These are phyloP conservation scores for Carpatolechia fugitivella DNA, from an alignment of 2,888 invertebrate species.

Conservation along the genomic window DNA sequence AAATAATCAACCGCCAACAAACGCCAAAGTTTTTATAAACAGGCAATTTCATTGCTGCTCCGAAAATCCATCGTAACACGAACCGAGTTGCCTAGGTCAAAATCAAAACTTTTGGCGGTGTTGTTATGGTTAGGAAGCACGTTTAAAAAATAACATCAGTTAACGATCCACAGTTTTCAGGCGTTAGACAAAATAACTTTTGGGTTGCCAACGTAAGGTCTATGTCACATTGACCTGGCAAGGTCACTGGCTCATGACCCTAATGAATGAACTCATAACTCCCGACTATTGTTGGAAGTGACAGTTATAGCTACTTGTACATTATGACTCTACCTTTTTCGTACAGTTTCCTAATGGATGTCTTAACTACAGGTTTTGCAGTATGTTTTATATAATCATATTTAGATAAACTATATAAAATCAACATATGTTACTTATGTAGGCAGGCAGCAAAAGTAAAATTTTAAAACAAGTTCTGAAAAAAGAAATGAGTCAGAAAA, in stretches of 20 bases:
- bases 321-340: neutral
- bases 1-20: no score
- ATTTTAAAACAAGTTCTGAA: no score
- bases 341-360: neutral
- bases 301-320: neutral
- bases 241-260: constrained; percentile 41
- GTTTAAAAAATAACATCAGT: neutral
- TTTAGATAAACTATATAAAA: no score
- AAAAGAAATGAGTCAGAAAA: no score
- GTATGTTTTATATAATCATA: no score
- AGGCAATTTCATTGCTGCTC: neutral
- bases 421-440: no score
- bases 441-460: no score
- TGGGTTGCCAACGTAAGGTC: constrained; percentile 12
- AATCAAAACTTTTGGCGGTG: neutral
- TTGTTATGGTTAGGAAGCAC: neutral
- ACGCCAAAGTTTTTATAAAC: no score
- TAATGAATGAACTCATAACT: constrained; percentile 31
- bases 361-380: no score
- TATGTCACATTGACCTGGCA: constrained; percentile 29
- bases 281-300: constrained; percentile 12
- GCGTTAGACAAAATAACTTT: constrained; percentile 35
- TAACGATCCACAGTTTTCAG: constrained; percentile 25
- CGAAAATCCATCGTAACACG: neutral
- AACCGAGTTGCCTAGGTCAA: constrained; percentile 1